Conservation (phyloP, 2,113 vertebrate genomes). For the Cebidichthys violaceus region DNA sequence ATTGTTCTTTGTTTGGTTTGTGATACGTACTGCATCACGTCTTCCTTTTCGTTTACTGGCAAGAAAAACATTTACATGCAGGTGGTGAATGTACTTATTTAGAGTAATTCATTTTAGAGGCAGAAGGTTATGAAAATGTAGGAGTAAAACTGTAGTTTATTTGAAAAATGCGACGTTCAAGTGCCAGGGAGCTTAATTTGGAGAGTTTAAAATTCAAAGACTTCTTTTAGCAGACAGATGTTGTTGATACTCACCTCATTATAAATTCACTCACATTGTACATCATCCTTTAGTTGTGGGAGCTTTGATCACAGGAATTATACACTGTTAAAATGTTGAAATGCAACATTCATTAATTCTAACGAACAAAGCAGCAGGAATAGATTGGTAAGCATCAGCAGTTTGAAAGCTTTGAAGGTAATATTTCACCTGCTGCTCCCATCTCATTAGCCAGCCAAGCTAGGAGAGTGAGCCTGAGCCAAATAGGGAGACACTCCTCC, state of each 20-base stretch:
- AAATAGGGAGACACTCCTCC: constrained; percentile 76
- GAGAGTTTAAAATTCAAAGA: not conserved
- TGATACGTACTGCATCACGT: not conserved
- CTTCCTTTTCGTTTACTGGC: not conserved
- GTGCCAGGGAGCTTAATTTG: not conserved
- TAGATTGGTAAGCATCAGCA: constrained; percentile 68
- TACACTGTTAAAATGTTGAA: constrained; percentile 20
- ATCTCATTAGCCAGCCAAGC: constrained; percentile 81
- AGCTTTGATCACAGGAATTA: constrained; percentile 8
- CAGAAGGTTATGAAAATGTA: not conserved
- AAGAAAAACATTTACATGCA: not conserved
- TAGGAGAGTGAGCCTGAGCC: constrained; percentile 81
- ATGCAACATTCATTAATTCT: constrained; percentile 39
- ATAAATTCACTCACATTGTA: fast-evolving
- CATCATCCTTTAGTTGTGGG: not conserved
- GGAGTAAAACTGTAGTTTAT: not conserved
- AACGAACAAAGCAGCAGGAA: constrained; percentile 61
- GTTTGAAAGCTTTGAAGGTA: constrained; percentile 57
- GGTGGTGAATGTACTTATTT: not conserved
- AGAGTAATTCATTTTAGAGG: constrained; percentile 1
- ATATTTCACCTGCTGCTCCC: constrained; percentile 69
- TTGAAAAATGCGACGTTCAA: not conserved
- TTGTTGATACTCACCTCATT: not conserved
- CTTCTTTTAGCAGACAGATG: not conserved
- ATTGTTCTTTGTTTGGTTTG: not conserved